Evolutionary conservation across 2,113 vertebrate species (phyloP), one percentile per base, ranked within the genome.

Genomic region (Phaethon lepturus): DNA sequence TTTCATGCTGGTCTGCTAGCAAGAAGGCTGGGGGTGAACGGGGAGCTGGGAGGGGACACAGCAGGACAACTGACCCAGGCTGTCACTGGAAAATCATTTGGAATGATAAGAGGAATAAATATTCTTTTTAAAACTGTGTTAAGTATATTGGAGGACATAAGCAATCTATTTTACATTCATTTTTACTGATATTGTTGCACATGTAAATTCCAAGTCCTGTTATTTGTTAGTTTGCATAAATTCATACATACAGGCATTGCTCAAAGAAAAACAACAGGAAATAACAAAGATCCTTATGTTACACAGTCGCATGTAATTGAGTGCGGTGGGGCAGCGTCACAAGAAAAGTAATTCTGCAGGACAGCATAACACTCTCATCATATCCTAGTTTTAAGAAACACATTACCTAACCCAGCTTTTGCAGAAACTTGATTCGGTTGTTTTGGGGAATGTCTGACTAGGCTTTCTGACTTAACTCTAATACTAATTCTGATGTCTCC

Each of bases 301-400:
- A n/a, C 4, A 71, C 7, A 23, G 50, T 44, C 7, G 6, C 23
- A 56, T 8, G 20, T 6, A 55, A 63, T 15, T 73, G 14, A 68
- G 17, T 42, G 20, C 4, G 5, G 15, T 17, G 10, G 3, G 7
- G 10, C 5, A n/a, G 23, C 23, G 6, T 44, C 28, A 74, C 0
- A 0, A 84, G 42, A 78, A 74, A 44, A 40, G 26, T 33, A 82
- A 79, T 78, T 81, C 38, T 90, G 16, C 9, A 77, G 33, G n/a
- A 45, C 17, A 62, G 12, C 9, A 9, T 18, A 62, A 78, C 6
- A 40, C 13, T 56, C n/a, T 17, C 3, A 29, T 44, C 13, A 56
- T n/a, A 47, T 47, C 33, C 22, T 59, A 24, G 5, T 72, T 83
- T 38, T 1, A 3, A 80, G 44, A 62, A 66, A 81, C 6, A 76